Percentiles rank a stretch among this genome's conserved stretches.
Evolutionary conservation across 2,888 invertebrate species (phyloP).

Genomic region (Nebria brevicollis): DNA sequence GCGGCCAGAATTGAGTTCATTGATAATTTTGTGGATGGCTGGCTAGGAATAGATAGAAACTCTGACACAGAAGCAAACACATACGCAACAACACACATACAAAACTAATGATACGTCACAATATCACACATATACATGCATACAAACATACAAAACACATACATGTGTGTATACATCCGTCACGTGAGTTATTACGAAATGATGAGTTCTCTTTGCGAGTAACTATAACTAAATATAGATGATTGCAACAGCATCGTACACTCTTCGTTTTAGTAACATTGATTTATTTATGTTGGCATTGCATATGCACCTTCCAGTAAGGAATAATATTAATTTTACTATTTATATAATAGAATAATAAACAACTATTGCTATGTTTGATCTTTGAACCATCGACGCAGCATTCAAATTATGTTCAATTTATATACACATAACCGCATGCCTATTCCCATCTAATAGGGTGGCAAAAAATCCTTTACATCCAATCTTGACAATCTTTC

Average conservation of each 20-base stretch:
- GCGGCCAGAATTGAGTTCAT: constrained; percentile 3
- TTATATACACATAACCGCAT: too few relatives aligned
- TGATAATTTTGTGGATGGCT: constrained; percentile 10
- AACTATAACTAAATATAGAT: background rate
- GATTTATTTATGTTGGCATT: background rate
- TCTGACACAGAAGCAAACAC: background rate
- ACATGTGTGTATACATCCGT: background rate
- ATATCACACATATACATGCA: background rate
- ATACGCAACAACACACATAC: background rate
- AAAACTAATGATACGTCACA: background rate
- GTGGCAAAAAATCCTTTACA: too few relatives aligned
- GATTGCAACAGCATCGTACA: background rate
- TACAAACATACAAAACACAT: background rate
- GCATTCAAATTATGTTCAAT: background rate
- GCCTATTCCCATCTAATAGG: too few relatives aligned
- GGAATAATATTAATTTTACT: background rate
- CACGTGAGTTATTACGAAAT: background rate
- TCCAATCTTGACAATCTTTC: too few relatives aligned
- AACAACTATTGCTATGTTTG: background rate
- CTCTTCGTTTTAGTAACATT: background rate
- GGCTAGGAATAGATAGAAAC: background rate
- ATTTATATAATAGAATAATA: background rate
- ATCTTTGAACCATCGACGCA: background rate
- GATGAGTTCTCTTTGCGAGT: constrained; percentile 1
- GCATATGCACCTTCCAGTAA: background rate